These are phyloP conservation scores for Pachyseris speciosa DNA, from an alignment of 64 coral and sea anemone species.

Conservation along the genomic window DNA sequence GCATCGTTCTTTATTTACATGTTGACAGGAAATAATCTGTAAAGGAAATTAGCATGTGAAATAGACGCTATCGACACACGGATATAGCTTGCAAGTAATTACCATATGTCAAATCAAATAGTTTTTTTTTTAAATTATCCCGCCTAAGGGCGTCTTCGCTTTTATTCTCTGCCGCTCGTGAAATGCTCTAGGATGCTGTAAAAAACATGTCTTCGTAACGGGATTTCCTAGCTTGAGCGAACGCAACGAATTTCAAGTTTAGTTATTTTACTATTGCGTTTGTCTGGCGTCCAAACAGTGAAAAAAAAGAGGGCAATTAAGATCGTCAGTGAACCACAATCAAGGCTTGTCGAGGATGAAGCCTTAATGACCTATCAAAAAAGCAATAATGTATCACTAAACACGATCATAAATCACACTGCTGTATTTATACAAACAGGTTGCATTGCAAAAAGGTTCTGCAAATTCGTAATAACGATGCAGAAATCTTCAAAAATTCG, in stretches of 20 bases:
- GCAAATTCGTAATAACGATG: neutral
- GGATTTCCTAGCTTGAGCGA: too few relatives aligned
- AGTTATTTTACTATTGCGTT: neutral
- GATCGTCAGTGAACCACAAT: neutral
- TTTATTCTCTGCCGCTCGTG: too few relatives aligned
- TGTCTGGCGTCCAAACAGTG: neutral
- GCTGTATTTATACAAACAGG: neutral
- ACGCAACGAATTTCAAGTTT: neutral
- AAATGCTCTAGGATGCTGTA: too few relatives aligned
- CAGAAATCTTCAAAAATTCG: neutral
- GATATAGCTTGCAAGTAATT: neutral
- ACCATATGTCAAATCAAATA: neutral
- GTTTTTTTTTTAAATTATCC: neutral
- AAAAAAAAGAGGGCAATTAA: constrained; percentile 21
- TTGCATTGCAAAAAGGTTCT: neutral
- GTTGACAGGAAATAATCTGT: neutral
- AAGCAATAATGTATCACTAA: neutral
- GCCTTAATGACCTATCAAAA: neutral
- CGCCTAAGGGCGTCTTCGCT: too few relatives aligned
- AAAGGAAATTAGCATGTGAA: constrained; percentile 16
- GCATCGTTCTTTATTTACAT: neutral
- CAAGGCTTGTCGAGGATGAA: neutral
- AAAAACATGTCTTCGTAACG: too few relatives aligned
- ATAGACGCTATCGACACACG: neutral
- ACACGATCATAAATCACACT: neutral